These are phyloP conservation scores for Semnopithecus entellus DNA, from an alignment of 2,113 vertebrate species.

Conservation along the genomic window DNA sequence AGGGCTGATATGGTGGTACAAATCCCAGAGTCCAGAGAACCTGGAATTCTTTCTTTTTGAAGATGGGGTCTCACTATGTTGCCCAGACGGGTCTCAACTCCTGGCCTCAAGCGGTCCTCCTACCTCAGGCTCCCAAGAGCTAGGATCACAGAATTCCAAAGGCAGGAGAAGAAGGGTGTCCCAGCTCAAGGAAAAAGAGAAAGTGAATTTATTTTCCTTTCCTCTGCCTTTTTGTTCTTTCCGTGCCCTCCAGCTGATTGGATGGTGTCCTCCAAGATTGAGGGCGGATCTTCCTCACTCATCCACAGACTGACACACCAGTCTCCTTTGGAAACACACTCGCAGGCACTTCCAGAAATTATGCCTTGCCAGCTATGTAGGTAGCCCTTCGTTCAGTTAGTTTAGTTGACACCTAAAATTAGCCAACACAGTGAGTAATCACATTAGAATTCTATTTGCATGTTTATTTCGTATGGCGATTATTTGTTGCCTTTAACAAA, in stretches of 20 bases:
- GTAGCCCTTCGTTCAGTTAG: neutral
- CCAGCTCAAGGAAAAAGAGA: neutral
- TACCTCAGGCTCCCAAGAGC: too few species aligned
- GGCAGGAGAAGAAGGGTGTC: neutral
- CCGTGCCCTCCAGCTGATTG: neutral
- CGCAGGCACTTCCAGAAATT: neutral
- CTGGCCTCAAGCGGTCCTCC: too few species aligned
- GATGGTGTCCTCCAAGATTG: neutral
- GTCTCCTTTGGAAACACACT: neutral
- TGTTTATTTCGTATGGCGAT: neutral
- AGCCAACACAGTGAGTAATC: neutral
- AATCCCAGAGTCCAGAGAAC: neutral
- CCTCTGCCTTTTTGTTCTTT: neutral
- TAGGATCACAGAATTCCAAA: neutral
- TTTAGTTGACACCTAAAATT: neutral
- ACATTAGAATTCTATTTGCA: neutral
- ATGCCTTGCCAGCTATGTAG: neutral
- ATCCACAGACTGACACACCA: neutral
- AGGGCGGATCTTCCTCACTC: neutral
- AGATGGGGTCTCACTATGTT: too few species aligned
- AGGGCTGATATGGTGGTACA: too few species aligned
- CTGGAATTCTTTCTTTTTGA: neutral
- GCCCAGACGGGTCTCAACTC: too few species aligned
- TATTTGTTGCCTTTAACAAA: neutral
- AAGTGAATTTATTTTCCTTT: neutral